Evolutionary conservation across 2,113 vertebrate genomes (phyloP).

Genomic region (Jacana jacana): DNA sequence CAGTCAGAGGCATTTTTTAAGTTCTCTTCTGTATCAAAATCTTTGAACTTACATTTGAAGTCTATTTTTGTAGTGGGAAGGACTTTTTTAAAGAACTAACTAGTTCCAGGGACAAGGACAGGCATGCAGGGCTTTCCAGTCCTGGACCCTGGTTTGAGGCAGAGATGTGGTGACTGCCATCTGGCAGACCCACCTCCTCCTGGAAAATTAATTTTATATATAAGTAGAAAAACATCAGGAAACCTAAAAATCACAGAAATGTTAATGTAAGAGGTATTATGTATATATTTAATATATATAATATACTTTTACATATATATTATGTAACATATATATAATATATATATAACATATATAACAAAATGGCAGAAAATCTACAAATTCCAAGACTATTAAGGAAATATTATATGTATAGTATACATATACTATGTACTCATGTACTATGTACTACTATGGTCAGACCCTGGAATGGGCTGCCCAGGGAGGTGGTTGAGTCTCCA

Average conservation of each 20-base stretch:
- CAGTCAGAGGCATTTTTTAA: not conserved
- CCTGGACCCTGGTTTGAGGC: not conserved
- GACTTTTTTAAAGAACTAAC: not conserved
- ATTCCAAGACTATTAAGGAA: not conserved
- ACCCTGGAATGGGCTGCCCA: too few species aligned
- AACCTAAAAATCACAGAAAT: not conserved
- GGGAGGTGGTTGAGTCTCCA: too few species aligned
- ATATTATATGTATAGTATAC: too few species aligned
- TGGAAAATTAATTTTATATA: not conserved
- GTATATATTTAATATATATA: too few species aligned
- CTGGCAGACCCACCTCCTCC: not conserved
- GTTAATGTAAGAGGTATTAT: not conserved
- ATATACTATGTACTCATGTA: too few species aligned
- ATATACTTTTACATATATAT: not conserved
- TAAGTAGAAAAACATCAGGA: not conserved
- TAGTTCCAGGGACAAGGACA: not conserved
- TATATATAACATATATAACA: too few species aligned
- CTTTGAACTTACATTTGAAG: not conserved
- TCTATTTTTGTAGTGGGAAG: not conserved
- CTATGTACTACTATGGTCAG: too few species aligned
- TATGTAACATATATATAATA: not conserved
- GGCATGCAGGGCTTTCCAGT: not conserved
- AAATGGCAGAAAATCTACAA: not conserved
- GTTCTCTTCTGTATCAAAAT: not conserved
- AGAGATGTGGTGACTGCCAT: not conserved